Base-by-base conservation (phyloP, 2,113 vertebrate genomes). In the Myotis brandtii region DNA sequence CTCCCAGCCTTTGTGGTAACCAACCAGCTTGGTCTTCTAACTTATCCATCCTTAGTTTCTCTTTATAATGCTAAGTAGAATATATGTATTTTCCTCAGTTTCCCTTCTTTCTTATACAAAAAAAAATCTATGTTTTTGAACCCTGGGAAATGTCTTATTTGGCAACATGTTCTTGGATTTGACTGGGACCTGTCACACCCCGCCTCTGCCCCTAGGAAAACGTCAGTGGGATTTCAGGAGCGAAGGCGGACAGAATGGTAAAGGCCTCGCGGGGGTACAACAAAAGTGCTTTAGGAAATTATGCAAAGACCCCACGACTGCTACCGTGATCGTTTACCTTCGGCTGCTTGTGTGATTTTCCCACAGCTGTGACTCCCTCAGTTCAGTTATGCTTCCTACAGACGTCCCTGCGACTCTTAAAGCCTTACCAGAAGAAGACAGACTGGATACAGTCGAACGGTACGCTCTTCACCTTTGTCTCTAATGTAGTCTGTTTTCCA, bases 391-490 rank as follows among this genome's bases (percentile, higher is more conserved):
- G 97, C 98, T 99, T 70, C 99, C 99, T n/a, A 23, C 40, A 43
- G 93, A 97, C 1, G 90, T 93, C 5, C 99, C 99, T 82, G 86
- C 98, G 4, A 0, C 92, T 32, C 94, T 98, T 9, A 17, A 30
- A 30, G 75, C 69, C 48, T 97, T 99, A 56, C 97, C 97, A 14
- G 98, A 98, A 69, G 97, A 98, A 95, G 98, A 99, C 93, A 98
- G 96, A 59, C 95, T 98, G 82, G 98, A 98, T 54, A 84, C 98
- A 52, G 46, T 1, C 1, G 98, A 98, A 59, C 34, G 97, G 98
- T 98, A 98, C 93, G 13, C 94, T 93, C 96, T 93, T 85, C 52
- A 17, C 52, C 18, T 94, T 70, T 48, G 18, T 84, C 32, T 91
- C 48, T 87, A 11, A 85, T 18, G 7, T 30, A 9, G 0, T 89